Evolutionary conservation across 2,888 invertebrate genomes (phyloP).

Genomic region (Leptothorax acervorum): DNA sequence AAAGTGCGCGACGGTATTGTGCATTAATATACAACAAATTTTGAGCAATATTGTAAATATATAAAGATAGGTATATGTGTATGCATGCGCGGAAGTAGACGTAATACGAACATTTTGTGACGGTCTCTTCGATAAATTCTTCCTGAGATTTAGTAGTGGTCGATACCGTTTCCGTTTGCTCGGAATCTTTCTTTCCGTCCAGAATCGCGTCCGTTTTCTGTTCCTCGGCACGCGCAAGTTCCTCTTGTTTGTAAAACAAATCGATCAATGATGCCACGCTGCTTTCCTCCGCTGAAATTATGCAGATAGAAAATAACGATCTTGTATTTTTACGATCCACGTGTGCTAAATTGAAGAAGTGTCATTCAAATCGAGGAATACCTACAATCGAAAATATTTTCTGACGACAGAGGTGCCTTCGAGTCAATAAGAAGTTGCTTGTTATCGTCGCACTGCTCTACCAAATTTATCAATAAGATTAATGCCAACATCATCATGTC

Average conservation of each 20-base stretch:
- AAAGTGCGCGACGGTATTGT: neutral
- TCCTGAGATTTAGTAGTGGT: conserved; percentile 92
- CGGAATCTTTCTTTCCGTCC: conserved; percentile 91
- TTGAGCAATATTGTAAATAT: neutral
- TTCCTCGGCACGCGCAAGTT: conserved; percentile 94
- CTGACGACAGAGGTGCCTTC: conserved; percentile 90
- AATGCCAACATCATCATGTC: conserved; percentile 95
- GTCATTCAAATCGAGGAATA: conserved; percentile 51
- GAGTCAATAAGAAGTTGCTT: conserved; percentile 91
- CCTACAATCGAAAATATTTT: conserved; percentile 89
- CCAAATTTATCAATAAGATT: conserved; percentile 96
- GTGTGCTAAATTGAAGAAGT: neutral
- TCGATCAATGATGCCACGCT: conserved; percentile 94
- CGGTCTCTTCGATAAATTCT: conserved; percentile 96
- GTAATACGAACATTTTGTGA: conserved; percentile 92
- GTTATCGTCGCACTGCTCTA: conserved; percentile 95
- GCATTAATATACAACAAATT: conserved; percentile 16
- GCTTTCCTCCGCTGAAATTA: conserved; percentile 87
- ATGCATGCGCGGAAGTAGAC: neutral
- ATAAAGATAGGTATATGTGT: neutral
- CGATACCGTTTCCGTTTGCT: conserved; percentile 87
- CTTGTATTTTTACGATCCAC: conserved; percentile 9
- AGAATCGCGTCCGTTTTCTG: conserved; percentile 96
- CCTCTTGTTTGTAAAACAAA: conserved; percentile 94
- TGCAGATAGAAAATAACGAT: neutral